phyloP scores from a whole-genome alignment of 1,140 invertebrate genomes.

The Leptinotarsa lineolata region DNA sequence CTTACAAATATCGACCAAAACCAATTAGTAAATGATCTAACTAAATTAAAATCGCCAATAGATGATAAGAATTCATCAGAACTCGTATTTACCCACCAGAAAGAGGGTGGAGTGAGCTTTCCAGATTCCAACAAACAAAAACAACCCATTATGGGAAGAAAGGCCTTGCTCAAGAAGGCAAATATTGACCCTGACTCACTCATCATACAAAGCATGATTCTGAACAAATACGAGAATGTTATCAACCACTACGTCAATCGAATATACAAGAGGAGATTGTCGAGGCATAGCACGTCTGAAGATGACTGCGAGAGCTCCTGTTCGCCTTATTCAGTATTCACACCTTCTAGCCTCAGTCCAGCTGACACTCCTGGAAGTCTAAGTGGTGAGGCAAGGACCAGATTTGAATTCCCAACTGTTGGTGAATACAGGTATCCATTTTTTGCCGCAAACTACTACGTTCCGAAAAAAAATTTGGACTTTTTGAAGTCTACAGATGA shows the following conservation, averaged over 20 bases:
- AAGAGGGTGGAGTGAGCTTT: neutral
- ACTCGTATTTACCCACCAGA: neutral
- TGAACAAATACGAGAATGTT: conserved; percentile 32
- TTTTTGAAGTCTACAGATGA: conserved; percentile 32
- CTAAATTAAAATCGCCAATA: conserved; percentile 4
- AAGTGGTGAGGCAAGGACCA: conserved; percentile 17
- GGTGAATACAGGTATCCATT: neutral
- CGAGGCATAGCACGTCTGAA: conserved; percentile 25
- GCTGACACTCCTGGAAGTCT: conserved; percentile 28
- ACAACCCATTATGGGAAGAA: conserved; percentile 24
- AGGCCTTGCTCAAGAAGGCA: conserved; percentile 10
- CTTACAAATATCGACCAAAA: neutral
- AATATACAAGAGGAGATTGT: conserved; percentile 34
- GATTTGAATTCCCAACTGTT: conserved; percentile 16
- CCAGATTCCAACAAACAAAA: conserved; percentile 11
- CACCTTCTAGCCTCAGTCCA: conserved; percentile 21
- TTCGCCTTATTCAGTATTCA: conserved; percentile 27
- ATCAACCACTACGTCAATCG: conserved; percentile 31
- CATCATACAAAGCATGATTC: conserved; percentile 20
- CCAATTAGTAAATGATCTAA: neutral
- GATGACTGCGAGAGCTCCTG: conserved; percentile 15
- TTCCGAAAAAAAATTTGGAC: neutral
- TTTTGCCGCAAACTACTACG: neutral
- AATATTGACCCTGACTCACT: conserved; percentile 14
- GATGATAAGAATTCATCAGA: conserved; percentile 14